Base-by-base conservation (phyloP, 1,140 invertebrate species). In the Acromyrmex charruanus region DNA sequence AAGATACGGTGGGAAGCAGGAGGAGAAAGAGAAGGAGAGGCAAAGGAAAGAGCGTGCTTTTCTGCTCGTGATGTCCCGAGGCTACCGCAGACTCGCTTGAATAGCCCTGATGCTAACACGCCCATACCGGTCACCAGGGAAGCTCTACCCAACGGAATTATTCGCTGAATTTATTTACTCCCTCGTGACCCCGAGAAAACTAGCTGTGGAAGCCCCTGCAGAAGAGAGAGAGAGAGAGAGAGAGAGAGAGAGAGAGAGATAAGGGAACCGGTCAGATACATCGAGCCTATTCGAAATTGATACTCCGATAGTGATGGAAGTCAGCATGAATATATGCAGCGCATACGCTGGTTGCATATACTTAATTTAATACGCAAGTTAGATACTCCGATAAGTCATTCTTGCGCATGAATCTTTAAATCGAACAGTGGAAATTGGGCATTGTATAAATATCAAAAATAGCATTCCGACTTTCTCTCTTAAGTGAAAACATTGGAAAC, bases 31-130 rank as follows among this genome's bases (percentile, higher is more conserved):
- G 53, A 39, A 25, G 71, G 59, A 77, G 72, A 75, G 61, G 51
- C 55, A 77, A 87, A 89, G 77, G 63, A 85, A 77, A 91, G 90
- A 91, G 44, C 75, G 86, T 82, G 88, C 72, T 75, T 91, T 85
- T 86, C 79, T 58, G 86, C 92, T 95, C 94, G 94, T 94, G 94
- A 95, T 95, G 92, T 94, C 94, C 93, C 88, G 94, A 90, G 94
- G 94, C 94, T 94, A 94, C 94, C 90, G 92, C 92, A 80, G 90
- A 91, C 91, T 91, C 92, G 87, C 90, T 92, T 89, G 89, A 90
- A 92, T 92, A 93, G 89, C 85, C 89, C 66, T 79, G 84, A 89
- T 72, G 80, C 90, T 82, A 91, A 92, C 92, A 93, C 92, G 92
- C 93, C 93, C 92, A 92, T 91, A 90, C 93, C 92, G 88, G 91